phyloP scores from a whole-genome alignment of 1,140 invertebrate genomes.

The Hycleus phaleratus region DNA sequence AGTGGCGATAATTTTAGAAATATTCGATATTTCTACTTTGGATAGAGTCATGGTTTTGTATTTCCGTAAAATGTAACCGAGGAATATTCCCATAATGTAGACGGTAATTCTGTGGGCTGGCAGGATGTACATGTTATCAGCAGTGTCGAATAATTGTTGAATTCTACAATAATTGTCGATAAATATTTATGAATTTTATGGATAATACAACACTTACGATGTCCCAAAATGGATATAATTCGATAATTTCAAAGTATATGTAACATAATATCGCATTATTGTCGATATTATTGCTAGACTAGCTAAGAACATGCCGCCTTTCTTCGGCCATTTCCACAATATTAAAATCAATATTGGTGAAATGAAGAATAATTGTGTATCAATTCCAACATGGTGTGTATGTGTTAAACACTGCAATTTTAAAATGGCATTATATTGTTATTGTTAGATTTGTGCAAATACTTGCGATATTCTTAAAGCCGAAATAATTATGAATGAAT shows the following conservation, averaged over 20 bases:
- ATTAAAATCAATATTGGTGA: conserved; percentile 59
- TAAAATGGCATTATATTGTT: not conserved
- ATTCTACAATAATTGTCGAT: conserved; percentile 44
- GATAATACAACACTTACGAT: conserved; percentile 51
- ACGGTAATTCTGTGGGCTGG: conserved; percentile 61
- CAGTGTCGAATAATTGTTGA: conserved; percentile 59
- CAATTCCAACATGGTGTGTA: conserved; percentile 67
- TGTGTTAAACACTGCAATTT: conserved; percentile 56
- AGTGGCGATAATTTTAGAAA: not conserved
- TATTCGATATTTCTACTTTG: conserved; percentile 25
- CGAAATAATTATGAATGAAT: conserved; percentile 56
- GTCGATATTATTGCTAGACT: conserved; percentile 53
- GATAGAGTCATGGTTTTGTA: conserved; percentile 38
- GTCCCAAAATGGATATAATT: conserved; percentile 67
- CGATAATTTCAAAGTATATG: conserved; percentile 53
- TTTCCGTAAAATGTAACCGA: conserved; percentile 53
- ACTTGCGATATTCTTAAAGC: conserved; percentile 54
- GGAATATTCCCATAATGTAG: conserved; percentile 61
- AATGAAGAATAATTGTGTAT: conserved; percentile 69
- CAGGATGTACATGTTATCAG: conserved; percentile 62
- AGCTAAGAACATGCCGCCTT: conserved; percentile 47
- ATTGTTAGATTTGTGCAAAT: not conserved
- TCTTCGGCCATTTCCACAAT: conserved; percentile 55
- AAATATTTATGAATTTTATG: not conserved
- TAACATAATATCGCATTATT: conserved; percentile 55